Conservation (phyloP, 2,888 invertebrate genomes). For the Aleiodes alternator region DNA sequence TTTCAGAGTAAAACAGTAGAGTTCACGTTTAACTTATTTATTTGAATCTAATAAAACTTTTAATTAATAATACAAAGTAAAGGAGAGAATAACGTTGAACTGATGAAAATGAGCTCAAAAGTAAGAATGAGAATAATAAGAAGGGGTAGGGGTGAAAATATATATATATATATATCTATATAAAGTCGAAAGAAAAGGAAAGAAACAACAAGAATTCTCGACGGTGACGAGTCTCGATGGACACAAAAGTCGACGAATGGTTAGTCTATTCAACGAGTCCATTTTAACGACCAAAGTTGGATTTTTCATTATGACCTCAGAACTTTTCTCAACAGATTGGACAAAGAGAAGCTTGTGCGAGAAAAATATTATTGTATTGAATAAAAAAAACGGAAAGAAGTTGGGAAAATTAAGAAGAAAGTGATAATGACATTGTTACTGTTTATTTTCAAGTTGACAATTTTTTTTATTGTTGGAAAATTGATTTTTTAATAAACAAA, state of each 20-base stretch:
- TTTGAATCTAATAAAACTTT: slow-evolving; percentile 38
- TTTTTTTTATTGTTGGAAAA: background rate
- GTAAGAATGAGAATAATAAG: slow-evolving; percentile 15
- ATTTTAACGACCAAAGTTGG: slow-evolving; percentile 38
- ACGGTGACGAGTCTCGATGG: slow-evolving; percentile 35
- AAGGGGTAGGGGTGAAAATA: background rate
- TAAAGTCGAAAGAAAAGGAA: background rate
- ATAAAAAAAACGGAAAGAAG: slow-evolving; percentile 9
- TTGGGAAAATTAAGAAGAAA: background rate
- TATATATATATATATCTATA: no score
- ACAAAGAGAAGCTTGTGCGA: slow-evolving; percentile 9
- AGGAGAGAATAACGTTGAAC: slow-evolving; percentile 19
- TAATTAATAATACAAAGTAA: slow-evolving; percentile 33
- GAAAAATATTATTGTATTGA: slow-evolving; percentile 2
- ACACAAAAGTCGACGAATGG: slow-evolving; percentile 23
- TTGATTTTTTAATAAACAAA: background rate
- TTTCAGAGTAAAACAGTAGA: background rate
- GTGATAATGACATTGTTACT: background rate
- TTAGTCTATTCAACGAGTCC: slow-evolving; percentile 33
- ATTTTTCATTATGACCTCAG: slow-evolving; percentile 32
- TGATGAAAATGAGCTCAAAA: slow-evolving; percentile 14
- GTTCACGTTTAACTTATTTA: slow-evolving; percentile 21
- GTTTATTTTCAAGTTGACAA: background rate
- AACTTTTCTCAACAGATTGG: slow-evolving; percentile 26
- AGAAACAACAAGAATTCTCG: slow-evolving; percentile 26